phyloP scores from a whole-genome alignment of 2,888 invertebrate genomes.

The Amphimallon solstitiale region DNA sequence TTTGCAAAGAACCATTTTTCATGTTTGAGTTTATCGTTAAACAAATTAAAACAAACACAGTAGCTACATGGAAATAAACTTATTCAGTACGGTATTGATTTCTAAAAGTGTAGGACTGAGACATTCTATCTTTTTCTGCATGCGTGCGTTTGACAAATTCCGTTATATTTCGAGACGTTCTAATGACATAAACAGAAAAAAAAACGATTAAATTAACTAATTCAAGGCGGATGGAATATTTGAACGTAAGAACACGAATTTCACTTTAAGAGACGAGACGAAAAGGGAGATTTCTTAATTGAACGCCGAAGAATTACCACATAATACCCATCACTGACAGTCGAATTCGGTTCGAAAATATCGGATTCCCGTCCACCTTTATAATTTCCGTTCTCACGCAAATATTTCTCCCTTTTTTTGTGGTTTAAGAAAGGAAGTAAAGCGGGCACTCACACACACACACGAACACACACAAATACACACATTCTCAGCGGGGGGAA shows the following conservation, averaged over 20 bases:
- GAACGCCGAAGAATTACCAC: constrained; percentile 4
- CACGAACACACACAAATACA: too few relatives aligned
- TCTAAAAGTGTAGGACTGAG: too few relatives aligned
- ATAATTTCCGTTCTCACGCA: constrained; percentile 49
- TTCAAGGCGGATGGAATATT: neutral
- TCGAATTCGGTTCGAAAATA: constrained; percentile 28
- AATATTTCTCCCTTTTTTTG: constrained; percentile 47
- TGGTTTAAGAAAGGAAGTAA: constrained; percentile 40
- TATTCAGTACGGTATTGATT: too few relatives aligned
- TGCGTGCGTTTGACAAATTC: neutral
- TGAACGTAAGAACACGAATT: constrained; percentile 1
- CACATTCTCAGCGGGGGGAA: neutral
- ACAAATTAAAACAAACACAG: too few relatives aligned
- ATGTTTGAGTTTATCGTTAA: too few relatives aligned
- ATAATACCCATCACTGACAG: constrained; percentile 19
- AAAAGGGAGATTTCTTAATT: constrained; percentile 7
- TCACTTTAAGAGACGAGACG: neutral
- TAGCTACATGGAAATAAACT: too few relatives aligned
- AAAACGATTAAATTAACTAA: constrained; percentile 11
- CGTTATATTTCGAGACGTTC: neutral
- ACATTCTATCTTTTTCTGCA: too few relatives aligned
- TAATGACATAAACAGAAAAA: neutral
- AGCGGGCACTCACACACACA: constrained; percentile 21
- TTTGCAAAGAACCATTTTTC: too few relatives aligned
- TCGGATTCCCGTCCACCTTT: constrained; percentile 40